Evolutionary conservation across 2,797 vertebrate species (phyloP).

Genomic region (Eleutherodactylus coqui): DNA sequence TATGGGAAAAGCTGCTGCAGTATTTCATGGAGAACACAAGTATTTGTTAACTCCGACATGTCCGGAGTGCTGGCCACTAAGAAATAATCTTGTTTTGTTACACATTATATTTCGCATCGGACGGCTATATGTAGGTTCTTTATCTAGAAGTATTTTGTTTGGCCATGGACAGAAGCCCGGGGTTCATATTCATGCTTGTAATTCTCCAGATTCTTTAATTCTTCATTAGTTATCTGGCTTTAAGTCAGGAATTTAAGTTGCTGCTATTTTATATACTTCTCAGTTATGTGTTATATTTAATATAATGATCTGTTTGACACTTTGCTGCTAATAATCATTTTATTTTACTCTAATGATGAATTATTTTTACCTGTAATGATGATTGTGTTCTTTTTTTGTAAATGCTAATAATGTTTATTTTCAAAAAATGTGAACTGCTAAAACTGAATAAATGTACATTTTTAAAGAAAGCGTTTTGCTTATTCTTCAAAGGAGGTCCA

Average conservation of each 20-base stretch:
- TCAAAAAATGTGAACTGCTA: constrained; percentile 14
- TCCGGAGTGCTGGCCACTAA: neutral
- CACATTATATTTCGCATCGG: too few species aligned
- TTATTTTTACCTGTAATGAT: constrained; percentile 38
- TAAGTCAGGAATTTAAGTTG: constrained; percentile 23
- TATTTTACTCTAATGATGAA: neutral
- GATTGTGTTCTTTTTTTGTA: constrained; percentile 22
- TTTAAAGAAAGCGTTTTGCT: neutral
- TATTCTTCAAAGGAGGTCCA: neutral
- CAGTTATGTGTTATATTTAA: constrained; percentile 31
- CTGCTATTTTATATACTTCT: constrained; percentile 53
- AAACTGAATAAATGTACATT: neutral
- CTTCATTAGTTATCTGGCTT: neutral
- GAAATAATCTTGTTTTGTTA: too few species aligned
- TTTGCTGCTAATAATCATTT: constrained; percentile 45
- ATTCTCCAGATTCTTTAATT: neutral
- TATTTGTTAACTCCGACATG: neutral
- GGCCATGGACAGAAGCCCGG: too few species aligned
- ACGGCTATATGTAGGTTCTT: too few species aligned
- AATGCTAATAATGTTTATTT: constrained; percentile 55
- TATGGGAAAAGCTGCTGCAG: neutral
- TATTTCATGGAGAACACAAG: neutral
- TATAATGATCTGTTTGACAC: constrained; percentile 6
- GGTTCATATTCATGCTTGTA: neutral
- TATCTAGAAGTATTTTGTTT: too few species aligned